These are phyloP conservation scores for Nasonia longicornis DNA, from an alignment of 1,140 invertebrate genomes.

Conservation along the genomic window DNA sequence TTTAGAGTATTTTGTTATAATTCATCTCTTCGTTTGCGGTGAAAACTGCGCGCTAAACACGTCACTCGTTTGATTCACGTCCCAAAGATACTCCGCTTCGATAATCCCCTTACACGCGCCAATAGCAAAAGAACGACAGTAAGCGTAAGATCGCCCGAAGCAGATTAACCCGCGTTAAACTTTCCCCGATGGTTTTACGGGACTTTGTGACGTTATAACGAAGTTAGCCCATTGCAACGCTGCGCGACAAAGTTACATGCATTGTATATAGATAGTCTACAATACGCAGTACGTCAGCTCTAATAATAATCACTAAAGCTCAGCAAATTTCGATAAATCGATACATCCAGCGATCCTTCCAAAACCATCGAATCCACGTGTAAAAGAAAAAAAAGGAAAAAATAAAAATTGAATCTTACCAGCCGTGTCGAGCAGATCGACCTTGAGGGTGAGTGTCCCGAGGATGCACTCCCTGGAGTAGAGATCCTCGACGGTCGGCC, in stretches of 20 bases:
- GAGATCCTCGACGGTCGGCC: conserved; percentile 90
- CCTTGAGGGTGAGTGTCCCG: conserved; percentile 80
- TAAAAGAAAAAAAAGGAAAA: not conserved
- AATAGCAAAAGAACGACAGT: not conserved
- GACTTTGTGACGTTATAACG: not conserved
- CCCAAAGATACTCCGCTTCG: no score
- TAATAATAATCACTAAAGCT: no score
- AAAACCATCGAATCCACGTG: no score
- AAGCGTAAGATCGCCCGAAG: not conserved
- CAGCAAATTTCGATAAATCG: no score
- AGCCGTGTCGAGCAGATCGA: conserved; percentile 90
- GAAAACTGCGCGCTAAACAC: no score
- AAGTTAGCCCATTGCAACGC: not conserved
- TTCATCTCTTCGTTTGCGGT: no score
- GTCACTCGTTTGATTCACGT: no score
- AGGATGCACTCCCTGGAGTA: conserved; percentile 89
- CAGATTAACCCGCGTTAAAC: not conserved
- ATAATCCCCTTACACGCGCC: no score
- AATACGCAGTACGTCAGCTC: no score
- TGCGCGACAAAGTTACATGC: not conserved
- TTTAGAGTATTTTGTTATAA: no score
- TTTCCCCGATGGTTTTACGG: not conserved
- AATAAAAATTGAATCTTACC: conserved; percentile 59
- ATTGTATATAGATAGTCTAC: no score
- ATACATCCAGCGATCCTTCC: no score